Conservation (phyloP, 30 jellyfish, hydroid and myxozoan genomes). For the Cassiopea xamachana region DNA sequence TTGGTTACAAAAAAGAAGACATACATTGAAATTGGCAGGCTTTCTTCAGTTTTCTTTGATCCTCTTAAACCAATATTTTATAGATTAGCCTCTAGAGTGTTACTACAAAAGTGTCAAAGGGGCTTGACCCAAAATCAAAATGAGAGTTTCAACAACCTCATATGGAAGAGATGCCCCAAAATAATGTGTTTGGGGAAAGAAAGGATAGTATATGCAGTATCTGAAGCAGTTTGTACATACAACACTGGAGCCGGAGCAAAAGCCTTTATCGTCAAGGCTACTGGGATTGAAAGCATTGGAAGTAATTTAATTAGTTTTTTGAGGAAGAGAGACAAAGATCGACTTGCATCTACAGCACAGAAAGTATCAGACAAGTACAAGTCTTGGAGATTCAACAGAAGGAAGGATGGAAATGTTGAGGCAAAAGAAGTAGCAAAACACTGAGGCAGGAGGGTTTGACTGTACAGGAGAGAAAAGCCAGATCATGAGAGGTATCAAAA, state of each 20-base stretch:
- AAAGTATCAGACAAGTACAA: conserved; percentile 2
- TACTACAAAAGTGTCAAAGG: conserved; percentile 1
- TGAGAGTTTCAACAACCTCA: conserved; percentile 24
- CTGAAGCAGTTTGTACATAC: conserved; percentile 23
- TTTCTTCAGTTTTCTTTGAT: conserved; percentile 6
- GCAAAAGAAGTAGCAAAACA: too few species aligned
- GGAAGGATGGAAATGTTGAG: background rate
- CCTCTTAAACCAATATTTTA: background rate
- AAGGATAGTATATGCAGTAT: background rate
- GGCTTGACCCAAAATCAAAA: conserved; percentile 35
- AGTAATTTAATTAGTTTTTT: background rate
- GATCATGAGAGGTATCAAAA: too few species aligned
- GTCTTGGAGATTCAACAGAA: background rate
- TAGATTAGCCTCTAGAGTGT: background rate
- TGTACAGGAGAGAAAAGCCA: too few species aligned
- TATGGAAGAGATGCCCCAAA: conserved; percentile 30
- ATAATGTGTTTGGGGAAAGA: conserved; percentile 2
- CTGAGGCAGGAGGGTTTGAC: too few species aligned
- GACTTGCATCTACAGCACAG: conserved; percentile 1
- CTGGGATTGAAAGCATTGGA: conserved; percentile 13
- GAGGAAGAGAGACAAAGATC: background rate
- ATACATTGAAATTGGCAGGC: conserved; percentile 18
- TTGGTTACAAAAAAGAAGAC: conserved; percentile 9
- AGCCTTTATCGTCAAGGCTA: background rate
- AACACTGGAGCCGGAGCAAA: conserved; percentile 27